These are phyloP conservation scores for Aegotheles bennettii DNA, from an alignment of 2,113 vertebrate genomes.

Conservation along the genomic window DNA sequence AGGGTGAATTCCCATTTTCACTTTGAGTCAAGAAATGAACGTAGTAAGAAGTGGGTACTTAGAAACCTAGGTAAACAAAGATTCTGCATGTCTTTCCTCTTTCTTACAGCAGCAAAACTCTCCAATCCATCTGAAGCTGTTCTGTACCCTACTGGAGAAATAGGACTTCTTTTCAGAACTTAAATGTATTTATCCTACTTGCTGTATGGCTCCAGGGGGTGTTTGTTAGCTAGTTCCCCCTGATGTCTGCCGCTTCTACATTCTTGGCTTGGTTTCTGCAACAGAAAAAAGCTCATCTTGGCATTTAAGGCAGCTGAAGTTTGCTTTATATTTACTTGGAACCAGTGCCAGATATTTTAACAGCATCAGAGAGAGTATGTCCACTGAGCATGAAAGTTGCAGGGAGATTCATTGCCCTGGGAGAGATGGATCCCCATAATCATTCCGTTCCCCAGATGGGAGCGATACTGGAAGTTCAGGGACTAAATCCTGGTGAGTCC, in stretches of 20 bases:
- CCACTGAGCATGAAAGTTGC: neutral
- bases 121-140: constrained; percentile 63
- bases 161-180: neutral
- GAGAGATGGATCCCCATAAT: neutral
- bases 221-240: neutral
- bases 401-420: neutral
- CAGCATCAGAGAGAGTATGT: neutral
- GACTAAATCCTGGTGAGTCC: neutral
- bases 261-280: neutral
- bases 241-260: neutral
- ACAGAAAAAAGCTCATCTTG: neutral
- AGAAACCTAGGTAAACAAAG: constrained; percentile 71
- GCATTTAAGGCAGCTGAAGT: neutral
- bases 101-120: constrained; percentile 62
- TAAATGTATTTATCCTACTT: neutral
- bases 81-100: constrained; percentile 52
- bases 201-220: neutral
- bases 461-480: neutral
- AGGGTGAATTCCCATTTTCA: constrained; percentile 92
- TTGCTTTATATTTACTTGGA: neutral
- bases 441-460: fast-evolving
- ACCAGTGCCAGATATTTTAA: neutral
- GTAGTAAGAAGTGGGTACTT: constrained; percentile 32
- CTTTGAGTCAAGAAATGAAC: constrained; percentile 78
- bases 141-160: constrained; percentile 52